A percentile compares a stretch with the other conserved stretches of the same genome.
phyloP scores from a whole-genome alignment of 1,140 invertebrate species.

The Nylanderia fulva region DNA sequence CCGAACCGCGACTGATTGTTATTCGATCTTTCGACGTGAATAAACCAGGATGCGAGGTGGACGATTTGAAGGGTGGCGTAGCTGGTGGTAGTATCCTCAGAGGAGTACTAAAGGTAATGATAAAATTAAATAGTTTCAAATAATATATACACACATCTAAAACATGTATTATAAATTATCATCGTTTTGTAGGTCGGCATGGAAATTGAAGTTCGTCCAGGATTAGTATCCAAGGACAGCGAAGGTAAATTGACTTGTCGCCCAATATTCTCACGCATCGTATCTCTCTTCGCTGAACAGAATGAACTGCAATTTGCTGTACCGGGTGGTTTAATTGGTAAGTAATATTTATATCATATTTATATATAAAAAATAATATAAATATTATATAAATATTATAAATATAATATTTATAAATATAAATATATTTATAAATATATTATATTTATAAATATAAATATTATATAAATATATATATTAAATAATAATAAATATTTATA shows the following conservation, averaged over 20 bases:
- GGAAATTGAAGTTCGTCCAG: conserved; percentile 97
- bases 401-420: too few species aligned
- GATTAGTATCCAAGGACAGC: conserved; percentile 97
- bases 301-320: conserved; percentile 99
- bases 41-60: conserved; percentile 99
- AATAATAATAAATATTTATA: too few species aligned
- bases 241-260: conserved; percentile 98
- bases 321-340: conserved; percentile 98
- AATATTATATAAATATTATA: too few species aligned
- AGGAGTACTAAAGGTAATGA: conserved; percentile 94
- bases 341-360: conserved; percentile 69
- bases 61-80: conserved; percentile 99
- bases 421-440: too few species aligned
- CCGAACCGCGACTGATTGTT: conserved; percentile 98
- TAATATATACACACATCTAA: neutral
- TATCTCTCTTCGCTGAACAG: conserved; percentile 99
- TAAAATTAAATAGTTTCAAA: neutral
- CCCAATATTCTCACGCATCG: conserved; percentile 98
- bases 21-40: conserved; percentile 99
- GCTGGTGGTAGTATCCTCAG: conserved; percentile 99
- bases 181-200: conserved; percentile 89
- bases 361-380: too few species aligned
- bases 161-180: neutral
- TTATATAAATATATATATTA: too few species aligned
- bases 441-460: too few species aligned